Conservation (phyloP, 2,888 invertebrate species). For the Agrotis puta region DNA sequence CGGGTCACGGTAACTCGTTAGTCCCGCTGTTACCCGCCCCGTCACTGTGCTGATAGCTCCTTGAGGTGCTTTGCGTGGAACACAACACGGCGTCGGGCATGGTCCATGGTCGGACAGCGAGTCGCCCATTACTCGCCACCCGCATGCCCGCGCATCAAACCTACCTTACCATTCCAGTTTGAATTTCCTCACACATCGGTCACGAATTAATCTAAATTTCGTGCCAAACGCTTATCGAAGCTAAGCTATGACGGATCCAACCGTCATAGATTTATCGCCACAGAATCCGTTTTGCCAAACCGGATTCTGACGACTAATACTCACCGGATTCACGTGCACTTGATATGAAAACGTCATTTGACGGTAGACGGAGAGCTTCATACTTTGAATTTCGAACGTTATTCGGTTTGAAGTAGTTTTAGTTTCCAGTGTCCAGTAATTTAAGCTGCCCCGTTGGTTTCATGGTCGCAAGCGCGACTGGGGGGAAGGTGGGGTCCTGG, state of each 20-base stretch:
- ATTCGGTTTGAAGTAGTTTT: neutral
- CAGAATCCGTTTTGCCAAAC: constrained; percentile 44
- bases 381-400: constrained; percentile 36
- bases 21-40: too few relatives aligned
- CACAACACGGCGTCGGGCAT: too few relatives aligned
- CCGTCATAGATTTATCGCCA: constrained; percentile 16
- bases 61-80: too few relatives aligned
- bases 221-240: constrained; percentile 49
- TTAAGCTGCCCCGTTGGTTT: too few relatives aligned
- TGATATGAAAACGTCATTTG: constrained; percentile 59
- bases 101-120: too few relatives aligned
- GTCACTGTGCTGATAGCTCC: too few relatives aligned
- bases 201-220: constrained; percentile 24
- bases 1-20: too few relatives aligned
- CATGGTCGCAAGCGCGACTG: too few relatives aligned
- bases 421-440: too few relatives aligned
- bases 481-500: too few relatives aligned
- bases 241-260: constrained; percentile 29
- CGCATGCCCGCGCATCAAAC: too few relatives aligned
- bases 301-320: constrained; percentile 55
- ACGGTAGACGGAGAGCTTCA: constrained; percentile 21
- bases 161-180: neutral
- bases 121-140: too few relatives aligned
- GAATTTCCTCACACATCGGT: constrained; percentile 3
- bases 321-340: constrained; percentile 39